Conservation (phyloP, 2,888 invertebrate genomes). For the Alloscopus bannaensis region DNA sequence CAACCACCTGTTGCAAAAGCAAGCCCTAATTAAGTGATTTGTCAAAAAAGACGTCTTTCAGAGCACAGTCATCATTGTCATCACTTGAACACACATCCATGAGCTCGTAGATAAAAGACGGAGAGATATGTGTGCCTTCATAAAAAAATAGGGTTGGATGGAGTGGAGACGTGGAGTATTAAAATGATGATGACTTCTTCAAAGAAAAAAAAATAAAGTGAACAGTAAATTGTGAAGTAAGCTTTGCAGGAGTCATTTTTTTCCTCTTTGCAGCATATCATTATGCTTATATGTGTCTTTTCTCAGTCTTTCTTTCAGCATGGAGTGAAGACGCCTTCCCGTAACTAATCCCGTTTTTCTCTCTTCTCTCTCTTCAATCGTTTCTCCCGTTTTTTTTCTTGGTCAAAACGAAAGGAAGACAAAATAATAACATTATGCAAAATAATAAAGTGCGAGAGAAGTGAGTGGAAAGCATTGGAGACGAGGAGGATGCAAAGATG, state of each 20-base stretch:
- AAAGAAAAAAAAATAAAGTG: too few species aligned
- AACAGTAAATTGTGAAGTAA: neutral
- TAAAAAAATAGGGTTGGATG: neutral
- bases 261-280: conserved; percentile 6
- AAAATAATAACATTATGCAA: conserved; percentile 39
- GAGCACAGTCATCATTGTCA: conserved; percentile 4
- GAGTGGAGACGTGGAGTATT: neutral
- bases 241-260: neutral
- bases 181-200: neutral
- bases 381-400: conserved; percentile 6
- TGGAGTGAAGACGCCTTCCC: conserved; percentile 42
- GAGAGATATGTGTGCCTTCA: neutral
- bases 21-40: conserved; percentile 60
- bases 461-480: too few species aligned
- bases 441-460: conserved; percentile 24
- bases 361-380: neutral
- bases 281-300: conserved; percentile 31
- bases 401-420: conserved; percentile 1
- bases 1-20: conserved; percentile 53
- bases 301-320: neutral
- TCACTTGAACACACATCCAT: neutral
- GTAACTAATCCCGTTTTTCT: conserved; percentile 58
- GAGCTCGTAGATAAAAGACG: neutral
- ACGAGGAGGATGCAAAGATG: too few species aligned
- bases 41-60: conserved; percentile 41